Conservation (phyloP, 2,113 vertebrate species). For the Hymenochirus boettgeri region DNA sequence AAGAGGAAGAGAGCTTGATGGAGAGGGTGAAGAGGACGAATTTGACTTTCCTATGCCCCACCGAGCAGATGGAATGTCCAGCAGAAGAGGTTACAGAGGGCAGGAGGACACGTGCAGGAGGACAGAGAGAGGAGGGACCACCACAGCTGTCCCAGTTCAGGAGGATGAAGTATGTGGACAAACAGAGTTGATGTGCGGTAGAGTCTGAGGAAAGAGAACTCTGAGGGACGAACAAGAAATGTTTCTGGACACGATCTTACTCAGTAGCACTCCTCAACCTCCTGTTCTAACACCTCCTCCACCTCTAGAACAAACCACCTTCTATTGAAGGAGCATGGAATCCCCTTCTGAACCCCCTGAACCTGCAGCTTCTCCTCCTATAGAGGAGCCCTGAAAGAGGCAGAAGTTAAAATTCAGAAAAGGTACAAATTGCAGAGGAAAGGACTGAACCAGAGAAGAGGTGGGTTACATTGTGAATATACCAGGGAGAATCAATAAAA, state of each 20-base stretch:
- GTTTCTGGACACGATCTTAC: slow-evolving; percentile 26
- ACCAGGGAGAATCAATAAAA: no score
- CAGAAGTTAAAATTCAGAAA: slow-evolving; percentile 37
- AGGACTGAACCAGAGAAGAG: not conserved
- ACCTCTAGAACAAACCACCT: not conserved
- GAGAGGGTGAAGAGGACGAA: slow-evolving; percentile 73
- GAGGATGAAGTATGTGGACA: slow-evolving; percentile 55
- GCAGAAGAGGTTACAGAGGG: slow-evolving; percentile 29
- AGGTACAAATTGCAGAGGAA: not conserved
- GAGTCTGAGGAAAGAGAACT: slow-evolving; percentile 19
- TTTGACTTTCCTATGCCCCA: slow-evolving; percentile 44
- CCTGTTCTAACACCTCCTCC: slow-evolving; percentile 20
- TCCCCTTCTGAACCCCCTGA: not conserved
- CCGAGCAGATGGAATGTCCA: slow-evolving; percentile 44
- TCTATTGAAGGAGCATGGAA: not conserved
- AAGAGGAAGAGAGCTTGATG: slow-evolving; percentile 62
- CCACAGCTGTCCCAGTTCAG: slow-evolving; percentile 41
- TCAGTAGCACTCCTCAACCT: slow-evolving; percentile 5
- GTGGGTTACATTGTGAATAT: not conserved
- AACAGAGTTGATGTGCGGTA: slow-evolving; percentile 57
- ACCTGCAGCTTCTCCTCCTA: not conserved
- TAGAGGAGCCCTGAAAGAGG: slow-evolving; percentile 42
- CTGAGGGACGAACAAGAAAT: not conserved
- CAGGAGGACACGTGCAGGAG: slow-evolving; percentile 34
- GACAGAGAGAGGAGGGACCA: slow-evolving; percentile 41